Evolutionary conservation across 2,888 invertebrate species (phyloP).

Genomic region (Lasioglossum figueresi): DNA sequence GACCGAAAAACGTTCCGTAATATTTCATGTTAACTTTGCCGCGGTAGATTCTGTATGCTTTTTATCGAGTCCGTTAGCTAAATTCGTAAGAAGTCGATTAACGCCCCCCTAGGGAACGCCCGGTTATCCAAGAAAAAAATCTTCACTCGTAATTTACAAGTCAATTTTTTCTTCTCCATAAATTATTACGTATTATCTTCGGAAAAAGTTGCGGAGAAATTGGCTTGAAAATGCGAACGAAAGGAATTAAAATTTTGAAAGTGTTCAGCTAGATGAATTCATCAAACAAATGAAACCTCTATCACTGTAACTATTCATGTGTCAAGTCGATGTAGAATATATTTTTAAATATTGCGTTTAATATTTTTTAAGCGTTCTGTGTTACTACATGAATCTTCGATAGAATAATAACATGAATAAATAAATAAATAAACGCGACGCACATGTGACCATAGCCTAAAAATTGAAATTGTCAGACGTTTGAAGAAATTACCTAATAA

Average conservation of each 20-base stretch:
- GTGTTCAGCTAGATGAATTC: not conserved
- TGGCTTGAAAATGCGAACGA: not conserved
- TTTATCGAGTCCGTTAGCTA: not conserved
- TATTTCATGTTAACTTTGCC: conserved; percentile 4
- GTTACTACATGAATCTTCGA: not conserved
- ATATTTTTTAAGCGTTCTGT: not conserved
- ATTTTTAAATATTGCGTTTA: not conserved
- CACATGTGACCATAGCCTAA: too few relatives aligned
- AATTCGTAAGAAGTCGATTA: conserved; percentile 9
- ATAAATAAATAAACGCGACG: too few relatives aligned
- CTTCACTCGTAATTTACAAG: not conserved
- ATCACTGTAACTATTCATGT: not conserved
- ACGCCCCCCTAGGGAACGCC: not conserved
- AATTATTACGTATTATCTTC: not conserved
- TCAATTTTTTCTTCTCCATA: not conserved
- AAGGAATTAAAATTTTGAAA: not conserved
- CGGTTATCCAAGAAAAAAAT: not conserved
- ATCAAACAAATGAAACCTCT: too few relatives aligned
- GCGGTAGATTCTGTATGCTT: not conserved
- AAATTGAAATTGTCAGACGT: too few relatives aligned
- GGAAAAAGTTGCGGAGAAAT: not conserved
- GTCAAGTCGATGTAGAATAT: not conserved
- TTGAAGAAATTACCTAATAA: too few relatives aligned
- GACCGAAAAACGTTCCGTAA: not conserved
- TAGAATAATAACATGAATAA: not conserved